phyloP scores from a whole-genome alignment of 2,113 vertebrate genomes.

The Mola mola region DNA sequence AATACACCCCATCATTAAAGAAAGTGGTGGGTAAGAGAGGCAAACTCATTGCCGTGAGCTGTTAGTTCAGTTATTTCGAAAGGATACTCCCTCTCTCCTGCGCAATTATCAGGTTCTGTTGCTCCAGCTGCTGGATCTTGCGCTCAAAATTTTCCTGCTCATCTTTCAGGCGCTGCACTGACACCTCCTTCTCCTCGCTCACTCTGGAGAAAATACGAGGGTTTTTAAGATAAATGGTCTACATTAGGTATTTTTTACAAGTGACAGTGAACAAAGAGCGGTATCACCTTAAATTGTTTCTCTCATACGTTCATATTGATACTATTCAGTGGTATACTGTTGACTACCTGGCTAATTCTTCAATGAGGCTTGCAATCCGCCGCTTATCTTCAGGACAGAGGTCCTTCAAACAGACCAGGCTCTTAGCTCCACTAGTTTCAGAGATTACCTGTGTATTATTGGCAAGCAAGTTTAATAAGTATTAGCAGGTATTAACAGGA shows the following conservation, averaged over 20 bases:
- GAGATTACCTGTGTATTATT: conserved; percentile 77
- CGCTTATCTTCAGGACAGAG: conserved; percentile 97
- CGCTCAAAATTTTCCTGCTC: conserved; percentile 93
- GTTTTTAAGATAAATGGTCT: no score
- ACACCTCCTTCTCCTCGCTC: conserved; percentile 95
- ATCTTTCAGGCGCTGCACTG: conserved; percentile 88
- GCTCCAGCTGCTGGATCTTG: conserved; percentile 92
- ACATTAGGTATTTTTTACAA: no score
- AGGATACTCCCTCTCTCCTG: conserved; percentile 98
- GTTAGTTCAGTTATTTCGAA: conserved; percentile 61
- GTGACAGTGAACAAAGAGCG: no score
- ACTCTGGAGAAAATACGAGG: conserved; percentile 79
- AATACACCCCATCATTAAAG: background rate
- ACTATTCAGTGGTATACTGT: background rate
- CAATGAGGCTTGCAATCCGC: conserved; percentile 94
- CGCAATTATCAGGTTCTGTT: conserved; percentile 91
- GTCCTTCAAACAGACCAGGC: conserved; percentile 89
- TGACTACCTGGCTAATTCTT: conserved; percentile 93
- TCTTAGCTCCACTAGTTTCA: conserved; percentile 75
- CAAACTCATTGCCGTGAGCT: no score
- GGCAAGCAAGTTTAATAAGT: background rate
- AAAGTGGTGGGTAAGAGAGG: background rate
- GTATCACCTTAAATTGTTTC: background rate
- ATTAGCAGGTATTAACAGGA: background rate
- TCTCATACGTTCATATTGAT: background rate